Evolutionary conservation across 1,140 invertebrate genomes (phyloP).

Genomic region (Atta texana): DNA sequence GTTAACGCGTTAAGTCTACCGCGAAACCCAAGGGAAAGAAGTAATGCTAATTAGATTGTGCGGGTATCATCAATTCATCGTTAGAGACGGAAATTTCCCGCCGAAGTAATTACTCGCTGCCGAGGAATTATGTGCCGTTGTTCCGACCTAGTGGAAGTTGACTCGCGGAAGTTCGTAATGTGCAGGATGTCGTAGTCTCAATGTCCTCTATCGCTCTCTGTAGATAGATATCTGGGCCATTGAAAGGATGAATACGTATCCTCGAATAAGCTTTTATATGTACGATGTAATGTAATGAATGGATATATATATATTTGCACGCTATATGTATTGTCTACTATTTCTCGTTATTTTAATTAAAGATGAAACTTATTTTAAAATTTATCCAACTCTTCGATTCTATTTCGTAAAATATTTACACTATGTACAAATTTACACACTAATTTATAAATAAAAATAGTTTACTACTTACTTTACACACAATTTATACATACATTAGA

Average conservation of each 20-base stretch:
- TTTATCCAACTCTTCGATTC: neutral
- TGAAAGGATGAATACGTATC: conserved; percentile 49
- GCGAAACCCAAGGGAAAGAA: conserved; percentile 31
- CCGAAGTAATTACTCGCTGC: conserved; percentile 68
- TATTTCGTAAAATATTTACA: neutral
- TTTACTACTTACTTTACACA: too few species aligned
- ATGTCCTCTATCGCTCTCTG: conserved; percentile 20
- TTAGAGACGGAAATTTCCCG: conserved; percentile 70
- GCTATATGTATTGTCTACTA: neutral
- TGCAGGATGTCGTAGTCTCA: conserved; percentile 55
- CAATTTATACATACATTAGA: too few species aligned
- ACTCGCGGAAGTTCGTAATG: conserved; percentile 55
- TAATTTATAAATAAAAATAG: neutral
- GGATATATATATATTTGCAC: neutral
- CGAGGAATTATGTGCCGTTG: conserved; percentile 66
- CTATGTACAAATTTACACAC: neutral
- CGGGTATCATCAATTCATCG: conserved; percentile 72
- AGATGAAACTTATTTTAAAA: neutral
- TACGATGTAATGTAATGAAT: neutral
- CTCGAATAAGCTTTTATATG: conserved; percentile 30
- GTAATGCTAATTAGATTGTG: conserved; percentile 65
- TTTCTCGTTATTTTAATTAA: neutral
- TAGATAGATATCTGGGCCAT: conserved; percentile 51
- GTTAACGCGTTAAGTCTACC: conserved; percentile 48
- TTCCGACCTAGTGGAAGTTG: conserved; percentile 62